Evolutionary conservation across 2,888 invertebrate genomes (phyloP), one percentile per base, ranked within the genome.

Genomic region (Diadromus collaris): DNA sequence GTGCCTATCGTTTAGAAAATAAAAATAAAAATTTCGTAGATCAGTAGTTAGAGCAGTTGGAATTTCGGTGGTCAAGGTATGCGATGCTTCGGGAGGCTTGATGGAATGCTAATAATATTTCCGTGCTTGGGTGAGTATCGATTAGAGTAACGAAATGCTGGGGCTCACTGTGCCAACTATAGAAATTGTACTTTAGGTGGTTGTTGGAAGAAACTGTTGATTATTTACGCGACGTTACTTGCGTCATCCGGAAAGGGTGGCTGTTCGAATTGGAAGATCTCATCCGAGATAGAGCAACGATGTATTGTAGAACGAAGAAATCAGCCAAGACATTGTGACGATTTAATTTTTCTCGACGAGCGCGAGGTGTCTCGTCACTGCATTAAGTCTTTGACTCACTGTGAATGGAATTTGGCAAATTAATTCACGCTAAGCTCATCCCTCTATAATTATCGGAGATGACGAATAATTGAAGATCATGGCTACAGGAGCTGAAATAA

Each of bases 11-110:
- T 48, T 34, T 46, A 29, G n/a, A 54, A 10, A n/a, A n/a, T n/a
- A n/a, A n/a, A 21, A 65, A 41, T 65, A 70, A 51, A 41, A 21
- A 70, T 41, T 69, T 61, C 44, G 64, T 76, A 77, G 44, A 60
- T 27, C 3, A 60, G 16, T 56, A 60, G 44, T 48, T 34, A 44
- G 32, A 70, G 19, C 16, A 29, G 46, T 60, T 58, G 56, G 27
- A 77, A 77, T 65, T 32, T 44, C 2, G 54, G 64, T 80, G 73
- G 73, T 70, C 46, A 64, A 69, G 77, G 79, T 71, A 71, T 72
- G 60, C 71, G 61, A 67, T 63, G 79, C 76, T 69, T 72, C 72
- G 51, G 72, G 69, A 56, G 32, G 69, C 69, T 79, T 76, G 46
- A 19, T 27, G 56, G 29, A 56, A 56, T 29, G 79, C 60, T 69